A percentile compares a stretch with the other conserved stretches of the same genome.
Evolutionary conservation across 2,888 invertebrate species (phyloP).

Genomic region (Cephus spinipes): DNA sequence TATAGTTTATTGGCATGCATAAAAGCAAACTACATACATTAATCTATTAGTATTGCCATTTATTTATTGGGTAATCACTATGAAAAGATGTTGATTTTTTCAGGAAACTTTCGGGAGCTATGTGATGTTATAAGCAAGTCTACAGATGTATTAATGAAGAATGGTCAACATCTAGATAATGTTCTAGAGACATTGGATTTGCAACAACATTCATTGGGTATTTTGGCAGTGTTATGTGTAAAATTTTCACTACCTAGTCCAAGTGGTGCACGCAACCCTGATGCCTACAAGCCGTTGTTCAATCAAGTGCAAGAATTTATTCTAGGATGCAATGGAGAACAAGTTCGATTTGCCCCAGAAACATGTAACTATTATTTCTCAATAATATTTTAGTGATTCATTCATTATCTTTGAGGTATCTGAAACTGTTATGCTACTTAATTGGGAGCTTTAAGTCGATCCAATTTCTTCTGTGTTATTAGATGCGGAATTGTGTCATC

Average conservation of each 20-base stretch:
- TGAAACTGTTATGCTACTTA: constrained; percentile 9
- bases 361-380: constrained; percentile 73
- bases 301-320: constrained; percentile 89
- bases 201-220: constrained; percentile 91
- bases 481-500: constrained; percentile 93
- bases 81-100: constrained; percentile 37
- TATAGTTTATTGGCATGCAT: no score
- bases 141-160: constrained; percentile 84
- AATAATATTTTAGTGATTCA: constrained; percentile 1
- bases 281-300: constrained; percentile 71
- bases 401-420: constrained; percentile 6
- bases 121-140: constrained; percentile 81
- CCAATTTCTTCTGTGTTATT: constrained; percentile 41
- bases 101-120: constrained; percentile 83
- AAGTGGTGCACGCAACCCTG: constrained; percentile 38
- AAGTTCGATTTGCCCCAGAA: constrained; percentile 88
- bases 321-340: constrained; percentile 87
- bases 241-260: constrained; percentile 75
- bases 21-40: no score
- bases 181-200: constrained; percentile 91
- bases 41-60: no score
- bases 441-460: constrained; percentile 1
- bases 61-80: no score
- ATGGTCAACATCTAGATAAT: constrained; percentile 87
- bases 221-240: constrained; percentile 86